phyloP scores from a whole-genome alignment of 2,113 vertebrate species.

The Cephalophus harveyi region DNA sequence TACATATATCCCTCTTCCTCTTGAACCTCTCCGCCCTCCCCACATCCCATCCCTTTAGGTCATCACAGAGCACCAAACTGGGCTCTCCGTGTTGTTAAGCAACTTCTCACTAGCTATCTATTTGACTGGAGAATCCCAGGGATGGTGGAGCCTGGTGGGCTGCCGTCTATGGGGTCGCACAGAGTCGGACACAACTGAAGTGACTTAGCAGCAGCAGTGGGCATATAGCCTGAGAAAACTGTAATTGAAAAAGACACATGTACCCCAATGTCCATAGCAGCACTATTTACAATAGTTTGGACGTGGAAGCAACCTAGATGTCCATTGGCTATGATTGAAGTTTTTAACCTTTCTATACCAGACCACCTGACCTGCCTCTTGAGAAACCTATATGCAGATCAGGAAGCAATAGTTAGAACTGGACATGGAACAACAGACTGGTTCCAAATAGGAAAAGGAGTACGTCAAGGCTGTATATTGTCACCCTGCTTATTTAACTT shows the following conservation, averaged over 20 bases:
- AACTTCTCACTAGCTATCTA: neutral
- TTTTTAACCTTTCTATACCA: neutral
- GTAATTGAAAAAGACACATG: neutral
- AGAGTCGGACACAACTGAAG: too few species aligned
- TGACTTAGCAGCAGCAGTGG: neutral
- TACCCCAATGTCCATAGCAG: neutral
- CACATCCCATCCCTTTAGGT: neutral
- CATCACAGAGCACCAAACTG: neutral
- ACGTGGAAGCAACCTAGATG: neutral
- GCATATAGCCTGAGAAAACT: neutral
- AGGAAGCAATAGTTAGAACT: too few species aligned
- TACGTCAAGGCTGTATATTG: too few species aligned
- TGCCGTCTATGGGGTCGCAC: fast-evolving
- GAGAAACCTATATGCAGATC: too few species aligned
- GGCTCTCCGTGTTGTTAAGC: neutral
- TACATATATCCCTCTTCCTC: neutral
- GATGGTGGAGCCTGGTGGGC: too few species aligned
- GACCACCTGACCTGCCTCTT: too few species aligned
- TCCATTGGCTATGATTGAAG: neutral
- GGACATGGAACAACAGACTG: too few species aligned
- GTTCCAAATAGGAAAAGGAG: too few species aligned
- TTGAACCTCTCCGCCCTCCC: neutral
- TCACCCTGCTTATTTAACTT: too few species aligned
- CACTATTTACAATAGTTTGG: neutral
- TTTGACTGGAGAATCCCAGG: neutral